Evolutionary conservation across 1,140 invertebrate genomes (phyloP), one percentile per base, ranked within the genome.

Genomic region (Eupeodes corollae): DNA sequence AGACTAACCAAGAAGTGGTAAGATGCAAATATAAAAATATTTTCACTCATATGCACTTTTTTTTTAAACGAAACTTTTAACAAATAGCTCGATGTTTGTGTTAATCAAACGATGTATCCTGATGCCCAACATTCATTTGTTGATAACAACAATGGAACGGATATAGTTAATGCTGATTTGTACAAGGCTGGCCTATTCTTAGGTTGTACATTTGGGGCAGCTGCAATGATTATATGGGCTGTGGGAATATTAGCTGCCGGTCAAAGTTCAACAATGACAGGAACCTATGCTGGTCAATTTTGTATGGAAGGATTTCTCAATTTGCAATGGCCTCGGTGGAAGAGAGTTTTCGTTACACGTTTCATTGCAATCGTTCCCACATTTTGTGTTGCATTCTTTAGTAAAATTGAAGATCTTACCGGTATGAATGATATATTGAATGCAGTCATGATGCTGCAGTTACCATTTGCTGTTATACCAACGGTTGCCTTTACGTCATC

Each of bases 341-440:
- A 88, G 63, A 69, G 91, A 72, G 87, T 94, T 6, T 68, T 94
- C 33, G 6, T 76, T 91, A 95, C 91, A 1, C 74, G 91, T 53
- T 77, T 81, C 2, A 86, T 94, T 53, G 91, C 91, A 15, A 93
- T 95, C 56, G 69, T 86, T 11, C 91, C 91, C 3, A 94, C 91
- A n/a, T 82, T 95, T 48, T 73, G 58, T 15, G 53, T 68, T 43
- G 86, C 90, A 2, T 78, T 84, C 52, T 88, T 77, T 52, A 77
- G 77, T 42, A 71, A 84, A 43, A 83, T 94, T 53, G 62, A 80
- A 15, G 76, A 91, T 52, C 68, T 95, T 34, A 88, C 85, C 16
- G 72, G 70, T 14, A 82, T 95, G 81, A 95, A 95, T 62, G 90
- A 94, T 62, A 71, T 88, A n/a, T 70, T 95, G 2, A 95, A 95